These are phyloP conservation scores for Drosophila ironensis DNA, from an alignment of 1,140 invertebrate species.

Conservation along the genomic window DNA sequence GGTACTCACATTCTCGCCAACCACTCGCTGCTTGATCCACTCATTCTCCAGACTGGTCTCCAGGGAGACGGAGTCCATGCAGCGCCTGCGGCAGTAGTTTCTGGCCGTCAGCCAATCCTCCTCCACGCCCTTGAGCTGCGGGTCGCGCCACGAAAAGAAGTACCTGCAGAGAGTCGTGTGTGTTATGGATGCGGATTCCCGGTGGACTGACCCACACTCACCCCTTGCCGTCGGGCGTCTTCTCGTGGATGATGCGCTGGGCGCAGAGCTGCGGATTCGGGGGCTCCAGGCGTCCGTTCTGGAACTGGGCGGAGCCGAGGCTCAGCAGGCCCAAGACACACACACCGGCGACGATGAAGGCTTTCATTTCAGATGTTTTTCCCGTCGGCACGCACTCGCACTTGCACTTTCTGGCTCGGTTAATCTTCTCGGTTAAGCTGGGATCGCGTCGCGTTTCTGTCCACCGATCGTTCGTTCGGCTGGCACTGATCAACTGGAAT, in stretches of 20 bases:
- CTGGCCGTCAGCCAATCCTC: slow-evolving; percentile 91
- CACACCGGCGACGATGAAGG: slow-evolving; percentile 78
- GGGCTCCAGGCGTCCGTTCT: slow-evolving; percentile 87
- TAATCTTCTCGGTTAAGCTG: neutral
- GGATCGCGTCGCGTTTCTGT: slow-evolving; percentile 30
- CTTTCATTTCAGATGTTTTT: slow-evolving; percentile 81
- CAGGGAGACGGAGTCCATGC: slow-evolving; percentile 92
- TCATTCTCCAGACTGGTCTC: slow-evolving; percentile 92
- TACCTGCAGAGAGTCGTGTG: slow-evolving; percentile 85
- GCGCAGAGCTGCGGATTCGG: slow-evolving; percentile 88
- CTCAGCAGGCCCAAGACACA: slow-evolving; percentile 82
- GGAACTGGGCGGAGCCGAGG: slow-evolving; percentile 85
- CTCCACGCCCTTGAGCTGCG: slow-evolving; percentile 87
- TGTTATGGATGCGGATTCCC: neutral
- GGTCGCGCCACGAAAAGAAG: slow-evolving; percentile 92
- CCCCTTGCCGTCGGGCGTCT: slow-evolving; percentile 84
- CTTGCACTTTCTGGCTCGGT: slow-evolving; percentile 55
- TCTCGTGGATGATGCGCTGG: slow-evolving; percentile 86
- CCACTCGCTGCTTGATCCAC: slow-evolving; percentile 89
- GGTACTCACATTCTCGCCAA: slow-evolving; percentile 87
- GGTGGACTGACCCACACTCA: slow-evolving; percentile 41
- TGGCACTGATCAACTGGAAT: slow-evolving; percentile 62
- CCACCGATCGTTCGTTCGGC: slow-evolving; percentile 60
- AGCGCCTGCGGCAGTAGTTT: slow-evolving; percentile 91
- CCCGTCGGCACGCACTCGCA: slow-evolving; percentile 41